Evolutionary conservation across 2,888 invertebrate genomes (phyloP).

Genomic region (Serripes groenlandicus): DNA sequence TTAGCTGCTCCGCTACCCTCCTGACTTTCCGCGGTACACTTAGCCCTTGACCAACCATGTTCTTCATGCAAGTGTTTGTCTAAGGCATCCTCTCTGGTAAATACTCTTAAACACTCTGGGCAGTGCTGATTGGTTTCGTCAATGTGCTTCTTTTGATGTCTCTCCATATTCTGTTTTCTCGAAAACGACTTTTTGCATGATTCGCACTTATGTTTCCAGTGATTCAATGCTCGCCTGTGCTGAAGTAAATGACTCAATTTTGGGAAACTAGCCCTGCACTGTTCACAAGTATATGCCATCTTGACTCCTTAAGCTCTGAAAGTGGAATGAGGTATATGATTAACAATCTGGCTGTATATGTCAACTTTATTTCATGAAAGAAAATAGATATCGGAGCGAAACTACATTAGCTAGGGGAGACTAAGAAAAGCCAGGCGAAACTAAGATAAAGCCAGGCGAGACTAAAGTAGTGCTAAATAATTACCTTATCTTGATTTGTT

Average conservation of each 20-base stretch:
- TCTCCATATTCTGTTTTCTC: conserved; percentile 35
- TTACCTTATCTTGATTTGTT: not conserved
- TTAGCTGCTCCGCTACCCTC: conserved; percentile 29
- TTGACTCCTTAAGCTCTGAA: conserved; percentile 15
- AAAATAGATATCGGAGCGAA: not conserved
- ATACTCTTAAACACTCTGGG: conserved; percentile 34
- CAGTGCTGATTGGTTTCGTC: conserved; percentile 22
- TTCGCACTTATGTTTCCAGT: conserved; percentile 32
- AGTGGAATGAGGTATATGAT: too few relatives aligned
- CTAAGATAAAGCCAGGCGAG: conserved; percentile 10
- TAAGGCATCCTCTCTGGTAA: conserved; percentile 23
- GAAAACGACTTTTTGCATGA: conserved; percentile 37
- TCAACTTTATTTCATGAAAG: not conserved
- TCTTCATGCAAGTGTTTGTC: conserved; percentile 25
- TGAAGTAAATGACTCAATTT: conserved; percentile 40
- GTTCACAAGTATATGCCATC: conserved; percentile 38
- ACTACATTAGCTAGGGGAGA: not conserved
- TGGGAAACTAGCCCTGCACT: conserved; percentile 30
- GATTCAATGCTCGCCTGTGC: conserved; percentile 28
- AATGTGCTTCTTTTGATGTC: conserved; percentile 31
- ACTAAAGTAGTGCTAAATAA: not conserved
- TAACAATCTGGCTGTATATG: too few relatives aligned
- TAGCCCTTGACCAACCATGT: conserved; percentile 23
- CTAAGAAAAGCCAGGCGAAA: conserved; percentile 17
- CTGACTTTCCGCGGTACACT: conserved; percentile 11